Evolutionary conservation across 2,113 vertebrate species (phyloP).

Genomic region (Anhinga anhinga): DNA sequence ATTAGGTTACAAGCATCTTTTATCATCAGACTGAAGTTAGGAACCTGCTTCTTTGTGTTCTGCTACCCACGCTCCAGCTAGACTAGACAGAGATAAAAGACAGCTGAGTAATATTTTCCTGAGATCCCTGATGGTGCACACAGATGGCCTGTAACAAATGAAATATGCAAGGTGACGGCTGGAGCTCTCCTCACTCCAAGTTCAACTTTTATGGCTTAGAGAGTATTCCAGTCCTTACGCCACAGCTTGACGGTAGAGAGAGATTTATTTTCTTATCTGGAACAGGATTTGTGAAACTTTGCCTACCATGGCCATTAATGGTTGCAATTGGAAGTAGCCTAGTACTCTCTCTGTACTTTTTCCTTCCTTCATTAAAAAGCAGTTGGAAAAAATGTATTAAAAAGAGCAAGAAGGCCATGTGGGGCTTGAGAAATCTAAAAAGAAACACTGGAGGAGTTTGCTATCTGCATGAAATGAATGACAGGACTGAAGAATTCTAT

Average conservation of each 20-base stretch:
- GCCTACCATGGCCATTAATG: neutral
- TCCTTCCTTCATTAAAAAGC: neutral
- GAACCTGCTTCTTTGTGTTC: conserved; percentile 45
- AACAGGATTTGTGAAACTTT: neutral
- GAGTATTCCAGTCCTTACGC: neutral
- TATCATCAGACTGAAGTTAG: conserved; percentile 23
- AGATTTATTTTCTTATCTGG: conserved; percentile 2
- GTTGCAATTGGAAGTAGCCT: neutral
- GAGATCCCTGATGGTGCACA: conserved; percentile 56
- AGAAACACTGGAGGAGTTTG: neutral
- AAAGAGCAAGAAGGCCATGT: neutral
- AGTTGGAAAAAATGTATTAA: neutral
- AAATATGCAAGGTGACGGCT: conserved; percentile 50
- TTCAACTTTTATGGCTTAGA: conserved; percentile 32
- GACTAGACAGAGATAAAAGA: conserved; percentile 63
- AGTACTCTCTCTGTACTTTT: neutral
- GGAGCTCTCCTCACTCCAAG: conserved; percentile 33
- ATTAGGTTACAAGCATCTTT: conserved; percentile 42
- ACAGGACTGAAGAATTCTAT: neutral
- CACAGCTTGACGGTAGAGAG: neutral
- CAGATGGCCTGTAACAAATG: conserved; percentile 64
- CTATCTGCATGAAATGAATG: neutral
- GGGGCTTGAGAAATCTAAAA: neutral
- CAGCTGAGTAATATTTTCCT: conserved; percentile 66
- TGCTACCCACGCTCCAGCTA: conserved; percentile 45